A percentile compares a stretch with the other conserved stretches of the same genome.
These are phyloP conservation scores for Tetranychus urticae DNA, from an alignment of 1,140 invertebrate species.

Conservation along the genomic window DNA sequence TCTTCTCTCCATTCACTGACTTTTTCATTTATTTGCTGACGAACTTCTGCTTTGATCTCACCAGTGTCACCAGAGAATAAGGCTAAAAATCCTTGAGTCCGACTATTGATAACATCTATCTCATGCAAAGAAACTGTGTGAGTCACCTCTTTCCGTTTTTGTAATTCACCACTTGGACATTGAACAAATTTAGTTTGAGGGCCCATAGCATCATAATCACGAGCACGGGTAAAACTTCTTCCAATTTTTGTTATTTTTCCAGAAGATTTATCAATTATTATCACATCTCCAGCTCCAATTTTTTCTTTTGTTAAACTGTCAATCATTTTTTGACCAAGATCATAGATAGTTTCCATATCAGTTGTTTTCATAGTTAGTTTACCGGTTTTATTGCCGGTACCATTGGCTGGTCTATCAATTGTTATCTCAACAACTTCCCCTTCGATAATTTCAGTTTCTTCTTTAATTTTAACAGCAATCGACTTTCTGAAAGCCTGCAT, in stretches of 20 bases:
- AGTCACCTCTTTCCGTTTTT: constrained; percentile 95
- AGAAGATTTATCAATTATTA: constrained; percentile 91
- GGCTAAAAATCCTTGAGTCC: constrained; percentile 89
- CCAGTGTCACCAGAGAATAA: constrained; percentile 95
- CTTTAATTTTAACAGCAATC: constrained; percentile 91
- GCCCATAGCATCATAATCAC: constrained; percentile 93
- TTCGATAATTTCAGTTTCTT: constrained; percentile 95
- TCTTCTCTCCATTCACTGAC: constrained; percentile 96
- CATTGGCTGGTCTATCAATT: constrained; percentile 71
- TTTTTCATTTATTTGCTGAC: constrained; percentile 96
- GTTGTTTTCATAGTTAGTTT: constrained; percentile 94
- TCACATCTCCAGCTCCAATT: constrained; percentile 54
- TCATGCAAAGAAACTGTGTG: constrained; percentile 97
- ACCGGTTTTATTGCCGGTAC: constrained; percentile 52
- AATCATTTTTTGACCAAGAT: constrained; percentile 95
- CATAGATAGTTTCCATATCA: constrained; percentile 98
- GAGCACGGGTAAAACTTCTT: constrained; percentile 73
- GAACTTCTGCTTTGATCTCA: constrained; percentile 89
- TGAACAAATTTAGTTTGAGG: constrained; percentile 74
- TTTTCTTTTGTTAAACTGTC: constrained; percentile 92
- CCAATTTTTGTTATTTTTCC: constrained; percentile 89
- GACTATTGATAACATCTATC: constrained; percentile 90
- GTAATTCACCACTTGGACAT: constrained; percentile 91
- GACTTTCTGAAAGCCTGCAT: constrained; percentile 92
- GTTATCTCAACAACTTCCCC: constrained; percentile 96